phyloP scores from a whole-genome alignment of 2,888 invertebrate genomes.

The Labia minor region DNA sequence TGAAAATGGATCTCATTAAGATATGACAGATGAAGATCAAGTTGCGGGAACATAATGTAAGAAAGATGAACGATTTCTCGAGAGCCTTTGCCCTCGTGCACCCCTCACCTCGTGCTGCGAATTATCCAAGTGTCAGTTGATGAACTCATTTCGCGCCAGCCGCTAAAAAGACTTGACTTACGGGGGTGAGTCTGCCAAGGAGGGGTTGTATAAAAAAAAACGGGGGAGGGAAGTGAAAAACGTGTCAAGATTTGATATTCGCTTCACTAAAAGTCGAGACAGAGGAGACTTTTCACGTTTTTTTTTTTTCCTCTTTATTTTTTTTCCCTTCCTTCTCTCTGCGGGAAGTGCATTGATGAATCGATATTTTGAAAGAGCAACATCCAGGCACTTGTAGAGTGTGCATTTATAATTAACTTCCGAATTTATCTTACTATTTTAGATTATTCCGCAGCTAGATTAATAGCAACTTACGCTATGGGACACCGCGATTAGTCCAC shows the following conservation, averaged over 20 bases:
- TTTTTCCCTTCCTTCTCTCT: not conserved
- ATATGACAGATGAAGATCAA: constrained; percentile 13
- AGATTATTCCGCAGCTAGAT: not conserved
- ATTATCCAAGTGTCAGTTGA: too few relatives aligned
- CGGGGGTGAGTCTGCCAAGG: too few relatives aligned
- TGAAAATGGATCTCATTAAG: constrained; percentile 13
- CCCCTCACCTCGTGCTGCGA: too few relatives aligned
- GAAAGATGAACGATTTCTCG: constrained; percentile 13
- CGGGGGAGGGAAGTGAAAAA: not conserved
- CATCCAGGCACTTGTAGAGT: not conserved
- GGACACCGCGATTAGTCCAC: not conserved
- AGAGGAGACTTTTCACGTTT: too few relatives aligned
- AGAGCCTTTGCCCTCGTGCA: not conserved
- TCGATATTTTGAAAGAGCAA: constrained; percentile 7
- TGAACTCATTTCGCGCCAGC: too few relatives aligned
- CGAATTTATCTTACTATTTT: not conserved
- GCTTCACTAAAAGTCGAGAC: not conserved
- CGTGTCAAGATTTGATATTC: not conserved
- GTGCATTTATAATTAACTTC: not conserved
- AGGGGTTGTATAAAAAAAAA: too few relatives aligned
- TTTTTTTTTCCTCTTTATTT: not conserved
- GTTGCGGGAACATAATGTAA: constrained; percentile 13
- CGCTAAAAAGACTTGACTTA: too few relatives aligned
- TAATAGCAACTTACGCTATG: too few relatives aligned
- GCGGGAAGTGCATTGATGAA: not conserved